Percentiles rank a stretch among this genome's conserved stretches.
Conservation (phyloP, 53 echinoderm and acorn worm genomes). For the Stichopus horrens region DNA sequence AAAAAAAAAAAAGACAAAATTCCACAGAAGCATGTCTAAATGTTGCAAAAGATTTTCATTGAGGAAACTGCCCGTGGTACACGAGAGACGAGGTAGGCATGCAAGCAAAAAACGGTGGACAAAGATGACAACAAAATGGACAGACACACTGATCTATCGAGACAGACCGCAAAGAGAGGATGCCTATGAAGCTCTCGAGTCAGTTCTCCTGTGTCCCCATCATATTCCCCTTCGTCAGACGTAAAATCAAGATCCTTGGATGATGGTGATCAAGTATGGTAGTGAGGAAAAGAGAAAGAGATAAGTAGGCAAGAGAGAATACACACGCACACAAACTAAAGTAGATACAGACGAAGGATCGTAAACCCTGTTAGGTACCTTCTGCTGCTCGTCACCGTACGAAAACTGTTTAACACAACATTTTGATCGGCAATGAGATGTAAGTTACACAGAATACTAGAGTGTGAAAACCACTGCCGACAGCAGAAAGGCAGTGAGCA, state of each 20-base stretch:
- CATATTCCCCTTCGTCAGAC: conserved; percentile 98
- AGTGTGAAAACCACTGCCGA: no score
- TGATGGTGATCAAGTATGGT: not conserved
- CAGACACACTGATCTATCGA: not conserved
- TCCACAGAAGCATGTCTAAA: no score
- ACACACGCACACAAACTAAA: no score
- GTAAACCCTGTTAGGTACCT: no score
- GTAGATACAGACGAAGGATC: no score
- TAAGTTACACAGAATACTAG: no score
- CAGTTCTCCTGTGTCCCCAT: conserved; percentile 66
- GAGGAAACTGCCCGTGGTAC: not conserved
- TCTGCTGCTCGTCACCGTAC: no score
- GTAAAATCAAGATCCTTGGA: conserved; percentile 88
- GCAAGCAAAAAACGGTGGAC: not conserved
- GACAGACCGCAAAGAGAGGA: conserved; percentile 94
- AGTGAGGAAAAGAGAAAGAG: conserved; percentile 28
- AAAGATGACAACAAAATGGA: not conserved
- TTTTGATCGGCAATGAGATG: no score
- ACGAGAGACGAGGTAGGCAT: not conserved
- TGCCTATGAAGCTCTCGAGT: conserved; percentile 59
- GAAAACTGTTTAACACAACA: no score
- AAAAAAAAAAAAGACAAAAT: no score
- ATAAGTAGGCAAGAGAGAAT: not conserved
- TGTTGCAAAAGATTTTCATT: no score
- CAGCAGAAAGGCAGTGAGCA: no score